Percentiles rank a stretch among this genome's conserved stretches.
phyloP scores from a whole-genome alignment of 1,140 invertebrate species.

The Pantala flavescens region DNA sequence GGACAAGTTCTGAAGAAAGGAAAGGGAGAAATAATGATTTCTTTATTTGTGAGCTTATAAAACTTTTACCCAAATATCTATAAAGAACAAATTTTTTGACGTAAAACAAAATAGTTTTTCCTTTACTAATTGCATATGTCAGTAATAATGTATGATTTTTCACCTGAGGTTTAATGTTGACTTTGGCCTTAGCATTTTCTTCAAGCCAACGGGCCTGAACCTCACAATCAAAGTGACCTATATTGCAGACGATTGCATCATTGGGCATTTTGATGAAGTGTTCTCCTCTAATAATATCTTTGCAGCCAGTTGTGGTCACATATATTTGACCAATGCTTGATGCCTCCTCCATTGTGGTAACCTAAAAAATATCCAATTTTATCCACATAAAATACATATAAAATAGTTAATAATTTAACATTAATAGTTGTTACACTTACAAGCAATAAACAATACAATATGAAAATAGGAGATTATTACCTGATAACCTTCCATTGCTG shows the following conservation, averaged over 20 bases:
- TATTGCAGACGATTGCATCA: constrained; percentile 97
- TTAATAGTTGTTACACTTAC: not conserved
- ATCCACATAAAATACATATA: constrained; percentile 14
- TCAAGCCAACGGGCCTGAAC: constrained; percentile 95
- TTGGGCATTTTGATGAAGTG: constrained; percentile 91
- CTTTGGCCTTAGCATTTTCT: constrained; percentile 80
- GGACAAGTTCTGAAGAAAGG: too few relatives aligned
- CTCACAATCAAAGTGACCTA: constrained; percentile 98
- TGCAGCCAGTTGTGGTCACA: constrained; percentile 96
- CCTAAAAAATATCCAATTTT: constrained; percentile 38
- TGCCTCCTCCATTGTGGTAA: constrained; percentile 97
- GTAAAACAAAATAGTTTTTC: too few relatives aligned
- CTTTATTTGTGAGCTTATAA: too few relatives aligned
- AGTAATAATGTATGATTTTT: not conserved
- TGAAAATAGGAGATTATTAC: constrained; percentile 27
- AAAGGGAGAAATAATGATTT: too few relatives aligned
- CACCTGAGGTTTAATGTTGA: constrained; percentile 94
- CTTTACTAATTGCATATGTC: too few relatives aligned
- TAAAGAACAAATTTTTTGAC: too few relatives aligned
- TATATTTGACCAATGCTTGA: constrained; percentile 84
- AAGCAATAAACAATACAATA: constrained; percentile 12
- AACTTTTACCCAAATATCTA: too few relatives aligned
- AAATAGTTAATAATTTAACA: not conserved
- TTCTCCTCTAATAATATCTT: constrained; percentile 78
- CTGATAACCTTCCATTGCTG: constrained; percentile 96